Evolutionary conservation across 2,113 vertebrate genomes (phyloP), one percentile per base, ranked within the genome.

Genomic region (Alectura lathami): DNA sequence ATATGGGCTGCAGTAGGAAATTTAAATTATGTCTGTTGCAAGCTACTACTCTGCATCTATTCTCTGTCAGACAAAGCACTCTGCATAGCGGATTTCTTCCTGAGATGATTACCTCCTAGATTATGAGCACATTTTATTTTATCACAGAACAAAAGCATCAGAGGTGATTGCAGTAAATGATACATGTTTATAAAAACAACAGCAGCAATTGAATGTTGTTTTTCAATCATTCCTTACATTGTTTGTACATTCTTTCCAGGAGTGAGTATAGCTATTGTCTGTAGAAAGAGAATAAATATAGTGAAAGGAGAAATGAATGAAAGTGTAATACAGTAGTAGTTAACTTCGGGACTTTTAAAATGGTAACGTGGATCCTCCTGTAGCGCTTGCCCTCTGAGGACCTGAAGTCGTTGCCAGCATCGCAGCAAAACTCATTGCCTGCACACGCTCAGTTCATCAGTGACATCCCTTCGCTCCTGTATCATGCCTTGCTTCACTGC

Each of bases 61-160:
- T 89, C 74, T 93, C 60, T 60, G 9, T 88, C 95, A 96, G 76
- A 94, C 95, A 93, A 92, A 66, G 85, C 47, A 38, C 56, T 80
- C 42, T 47, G 17, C 47, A 10, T 64, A 68, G 62, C 54, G 83
- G 11, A 32, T 92, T 95, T 95, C 88, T 95, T 92, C 77, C 94
- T 74, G 94, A 82, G 81, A 92, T 88, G 91, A 94, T 95, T 96
- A 90, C 82, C 60, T 95, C 69, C 80, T 75, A 67, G 89, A 86
- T 94, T 93, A 95, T 34, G 80, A 92, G 85, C 82, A 42, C n/a
- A 36, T 95, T 96, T 95, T 91, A 92, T 93, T 96, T 94, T 91
- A 93, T 89, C 93, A 96, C 82, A 79, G 92, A 95, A 92, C 45
- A 91, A 83, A 95, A 88, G 80, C 88, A 82, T 94, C 93, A 69